A percentile compares a stretch with the other conserved stretches of the same genome.
These are phyloP conservation scores for Hypanus sabinus DNA, from an alignment of 2,113 vertebrate genomes.

Conservation along the genomic window DNA sequence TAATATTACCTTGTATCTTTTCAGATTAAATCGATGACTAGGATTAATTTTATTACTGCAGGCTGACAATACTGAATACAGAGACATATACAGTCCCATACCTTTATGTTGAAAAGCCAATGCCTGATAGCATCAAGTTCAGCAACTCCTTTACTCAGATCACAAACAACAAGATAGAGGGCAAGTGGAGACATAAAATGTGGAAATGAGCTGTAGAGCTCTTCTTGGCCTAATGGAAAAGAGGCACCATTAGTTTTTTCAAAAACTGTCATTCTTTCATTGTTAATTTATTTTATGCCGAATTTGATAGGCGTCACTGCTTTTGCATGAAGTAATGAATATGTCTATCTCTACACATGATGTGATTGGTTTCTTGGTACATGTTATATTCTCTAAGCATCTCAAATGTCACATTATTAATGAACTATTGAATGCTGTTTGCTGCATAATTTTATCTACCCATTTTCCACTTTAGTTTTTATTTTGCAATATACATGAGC, in stretches of 20 bases:
- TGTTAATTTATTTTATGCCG: not conserved
- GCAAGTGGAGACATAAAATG: conserved; percentile 87
- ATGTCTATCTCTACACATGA: not conserved
- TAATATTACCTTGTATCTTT: not conserved
- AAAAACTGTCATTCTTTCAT: not conserved
- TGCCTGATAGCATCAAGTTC: conserved; percentile 86
- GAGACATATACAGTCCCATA: conserved; percentile 42
- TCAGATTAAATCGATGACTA: not conserved
- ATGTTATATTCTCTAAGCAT: not conserved
- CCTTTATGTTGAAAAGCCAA: conserved; percentile 97
- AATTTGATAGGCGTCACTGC: not conserved
- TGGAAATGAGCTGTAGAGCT: conserved; percentile 77
- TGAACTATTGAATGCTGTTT: not conserved
- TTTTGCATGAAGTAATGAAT: not conserved
- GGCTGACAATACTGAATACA: not conserved
- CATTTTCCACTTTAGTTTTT: not conserved
- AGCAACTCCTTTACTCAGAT: conserved; percentile 78
- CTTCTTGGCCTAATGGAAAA: conserved; percentile 69
- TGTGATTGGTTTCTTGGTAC: not conserved
- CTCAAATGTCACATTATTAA: not conserved
- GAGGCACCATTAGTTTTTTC: conserved; percentile 31
- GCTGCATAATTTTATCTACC: not conserved
- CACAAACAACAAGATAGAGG: conserved; percentile 84
- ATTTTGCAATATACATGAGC: not conserved
- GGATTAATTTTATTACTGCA: not conserved